Evolutionary conservation across 1,140 invertebrate genomes (phyloP), one percentile per base, ranked within the genome.

Genomic region (Oedothorax gibbosus): DNA sequence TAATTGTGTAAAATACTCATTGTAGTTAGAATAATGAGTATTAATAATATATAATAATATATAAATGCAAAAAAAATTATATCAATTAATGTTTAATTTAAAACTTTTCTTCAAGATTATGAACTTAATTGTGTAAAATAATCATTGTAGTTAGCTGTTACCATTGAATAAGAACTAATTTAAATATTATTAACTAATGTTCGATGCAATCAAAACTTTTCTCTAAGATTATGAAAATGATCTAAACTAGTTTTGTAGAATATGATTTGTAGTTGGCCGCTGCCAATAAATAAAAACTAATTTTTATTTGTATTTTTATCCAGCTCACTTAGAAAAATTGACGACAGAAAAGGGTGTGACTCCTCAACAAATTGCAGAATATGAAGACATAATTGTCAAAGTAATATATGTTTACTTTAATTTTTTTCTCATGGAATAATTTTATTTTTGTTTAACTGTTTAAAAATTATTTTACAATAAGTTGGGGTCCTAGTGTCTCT

Each of bases 311-410:
- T 18, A 12, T 49, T 69, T 69, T 69, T 51, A 21, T 69, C 6
- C 35, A 91, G 95, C 95, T 78, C 94, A 96, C 88, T 91, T 99
- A 76, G 97, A 99, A 89, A 98, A 98, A 90, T 89, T 98, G 18
- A 91, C 93, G 18, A 90, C 93, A 57, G 96, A 98, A 87, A 98
- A 98, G 88, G 97, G 96, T 88, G 93, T 93, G 3, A 90, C 93
- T 11, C 89, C 92, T 10, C 93, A 94, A 50, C 90, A 93, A 7
- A 95, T 95, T 88, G 92, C 92, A 66, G 94, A 96, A 89, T 96
- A 94, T 89, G 91, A 93, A 89, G 94, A 96, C 87, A 96, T 96
- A 86, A 90, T 96, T 66, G 93, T 95, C 0, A 96, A 94, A 88
- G 91, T 93, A 88, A 86, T 73, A 87, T 9, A 78, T 0, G 49